Percentiles rank a stretch among this genome's conserved stretches.
Evolutionary conservation across 2,797 vertebrate species (phyloP).

Genomic region (Myotis pilosus): DNA sequence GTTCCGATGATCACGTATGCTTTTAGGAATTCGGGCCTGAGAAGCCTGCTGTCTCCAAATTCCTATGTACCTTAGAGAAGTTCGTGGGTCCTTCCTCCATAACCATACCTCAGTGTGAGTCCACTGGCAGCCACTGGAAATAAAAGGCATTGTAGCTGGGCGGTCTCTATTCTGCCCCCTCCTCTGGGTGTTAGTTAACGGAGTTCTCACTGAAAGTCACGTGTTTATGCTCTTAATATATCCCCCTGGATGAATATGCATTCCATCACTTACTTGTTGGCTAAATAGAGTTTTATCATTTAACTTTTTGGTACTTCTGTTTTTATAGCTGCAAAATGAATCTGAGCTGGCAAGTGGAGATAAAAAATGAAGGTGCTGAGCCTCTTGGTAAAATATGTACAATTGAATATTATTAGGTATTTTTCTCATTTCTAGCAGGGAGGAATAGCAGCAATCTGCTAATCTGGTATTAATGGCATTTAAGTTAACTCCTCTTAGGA

Average conservation of each 20-base stretch:
- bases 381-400: neutral
- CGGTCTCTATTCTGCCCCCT: neutral
- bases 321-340: constrained; percentile 45
- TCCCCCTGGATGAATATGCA: neutral
- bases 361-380: neutral
- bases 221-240: neutral
- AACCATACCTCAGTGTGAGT: neutral
- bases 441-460: neutral
- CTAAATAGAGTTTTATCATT: neutral
- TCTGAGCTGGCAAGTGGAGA: neutral
- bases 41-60: neutral
- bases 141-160: neutral
- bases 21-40: neutral
- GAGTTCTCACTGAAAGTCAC: neutral
- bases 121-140: neutral
- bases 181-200: neutral
- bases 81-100: neutral
- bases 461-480: neutral
- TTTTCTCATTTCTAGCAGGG: neutral
- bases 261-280: neutral
- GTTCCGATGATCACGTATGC: neutral
- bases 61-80: constrained; percentile 20
- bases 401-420: neutral
- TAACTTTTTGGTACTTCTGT: neutral
- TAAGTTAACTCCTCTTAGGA: neutral